Evolutionary conservation across 1,140 invertebrate species (phyloP).

Genomic region (Drosophila nigrodunni): DNA sequence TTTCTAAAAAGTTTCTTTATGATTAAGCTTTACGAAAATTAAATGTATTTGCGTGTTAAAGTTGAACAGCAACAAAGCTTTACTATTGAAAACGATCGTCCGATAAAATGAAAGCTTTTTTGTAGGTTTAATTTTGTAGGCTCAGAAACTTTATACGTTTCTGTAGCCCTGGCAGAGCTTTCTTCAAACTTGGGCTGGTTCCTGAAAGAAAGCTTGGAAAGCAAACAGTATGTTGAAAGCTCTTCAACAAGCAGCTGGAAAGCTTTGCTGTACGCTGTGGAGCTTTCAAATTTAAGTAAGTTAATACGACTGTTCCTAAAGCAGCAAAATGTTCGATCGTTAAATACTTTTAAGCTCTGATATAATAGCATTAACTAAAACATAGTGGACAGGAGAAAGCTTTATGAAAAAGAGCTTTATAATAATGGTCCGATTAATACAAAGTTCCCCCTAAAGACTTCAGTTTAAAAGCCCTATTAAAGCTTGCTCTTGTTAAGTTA

Average conservation of each 20-base stretch:
- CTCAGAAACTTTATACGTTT: no score
- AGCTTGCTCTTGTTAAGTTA: constrained; percentile 7
- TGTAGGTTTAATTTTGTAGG: background rate
- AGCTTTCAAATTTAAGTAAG: background rate
- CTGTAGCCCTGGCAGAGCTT: background rate
- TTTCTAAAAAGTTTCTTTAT: no score
- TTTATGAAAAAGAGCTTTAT: background rate
- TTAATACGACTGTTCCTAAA: background rate
- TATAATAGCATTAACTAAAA: background rate
- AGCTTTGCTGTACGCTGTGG: no score
- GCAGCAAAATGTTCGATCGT: background rate
- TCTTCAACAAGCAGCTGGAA: no score
- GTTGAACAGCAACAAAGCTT: background rate
- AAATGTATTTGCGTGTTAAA: no score
- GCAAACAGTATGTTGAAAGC: no score
- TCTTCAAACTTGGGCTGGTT: background rate
- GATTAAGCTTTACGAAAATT: no score
- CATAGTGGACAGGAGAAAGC: no score
- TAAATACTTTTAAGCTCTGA: background rate
- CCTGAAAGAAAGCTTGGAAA: no score
- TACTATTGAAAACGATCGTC: constrained; percentile 5
- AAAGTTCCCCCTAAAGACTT: background rate
- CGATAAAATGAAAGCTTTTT: background rate
- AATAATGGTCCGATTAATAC: background rate
- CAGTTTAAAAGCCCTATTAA: background rate